A percentile compares a stretch with the other conserved stretches of the same genome.
Evolutionary conservation across 2,888 invertebrate species (phyloP).

Genomic region (Sisyra terminalis): DNA sequence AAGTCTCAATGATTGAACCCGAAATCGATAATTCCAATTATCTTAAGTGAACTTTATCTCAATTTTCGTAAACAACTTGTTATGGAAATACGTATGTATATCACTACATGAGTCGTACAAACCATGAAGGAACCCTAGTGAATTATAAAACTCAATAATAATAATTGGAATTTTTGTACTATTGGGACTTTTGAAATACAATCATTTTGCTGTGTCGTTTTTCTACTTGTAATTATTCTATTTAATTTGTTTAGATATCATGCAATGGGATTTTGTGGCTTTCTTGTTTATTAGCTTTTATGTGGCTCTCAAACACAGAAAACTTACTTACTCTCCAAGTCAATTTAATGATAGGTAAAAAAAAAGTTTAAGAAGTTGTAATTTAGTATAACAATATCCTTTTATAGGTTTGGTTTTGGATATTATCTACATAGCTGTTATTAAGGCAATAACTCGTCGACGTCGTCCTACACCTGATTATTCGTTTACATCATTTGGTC

Average conservation of each 20-base stretch:
- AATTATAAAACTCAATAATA: too few relatives aligned
- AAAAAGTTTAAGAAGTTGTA: slow-evolving; percentile 13
- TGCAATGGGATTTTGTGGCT: slow-evolving; percentile 86
- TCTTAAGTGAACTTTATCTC: too few relatives aligned
- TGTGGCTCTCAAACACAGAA: slow-evolving; percentile 56
- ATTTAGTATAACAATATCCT: slow-evolving; percentile 12
- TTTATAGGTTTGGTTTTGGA: slow-evolving; percentile 66
- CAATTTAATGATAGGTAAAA: slow-evolving; percentile 65
- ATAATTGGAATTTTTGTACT: too few relatives aligned
- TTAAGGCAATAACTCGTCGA: slow-evolving; percentile 64
- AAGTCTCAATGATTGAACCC: too few relatives aligned
- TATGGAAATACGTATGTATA: too few relatives aligned
- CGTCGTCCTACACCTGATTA: slow-evolving; percentile 57
- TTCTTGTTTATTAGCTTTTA: slow-evolving; percentile 54
- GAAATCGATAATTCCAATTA: too few relatives aligned
- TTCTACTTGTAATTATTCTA: not conserved
- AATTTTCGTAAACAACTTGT: too few relatives aligned
- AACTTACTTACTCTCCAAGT: slow-evolving; percentile 64
- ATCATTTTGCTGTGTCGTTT: not conserved
- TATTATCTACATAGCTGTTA: slow-evolving; percentile 53
- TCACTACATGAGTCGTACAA: too few relatives aligned
- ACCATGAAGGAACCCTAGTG: too few relatives aligned
- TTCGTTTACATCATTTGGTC: slow-evolving; percentile 48
- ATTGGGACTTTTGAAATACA: not conserved
- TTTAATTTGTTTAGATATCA: slow-evolving; percentile 40